A percentile compares a stretch with the other conserved stretches of the same genome.
phyloP scores from a whole-genome alignment of 2,888 invertebrate genomes.

The Odontomyia ornata region DNA sequence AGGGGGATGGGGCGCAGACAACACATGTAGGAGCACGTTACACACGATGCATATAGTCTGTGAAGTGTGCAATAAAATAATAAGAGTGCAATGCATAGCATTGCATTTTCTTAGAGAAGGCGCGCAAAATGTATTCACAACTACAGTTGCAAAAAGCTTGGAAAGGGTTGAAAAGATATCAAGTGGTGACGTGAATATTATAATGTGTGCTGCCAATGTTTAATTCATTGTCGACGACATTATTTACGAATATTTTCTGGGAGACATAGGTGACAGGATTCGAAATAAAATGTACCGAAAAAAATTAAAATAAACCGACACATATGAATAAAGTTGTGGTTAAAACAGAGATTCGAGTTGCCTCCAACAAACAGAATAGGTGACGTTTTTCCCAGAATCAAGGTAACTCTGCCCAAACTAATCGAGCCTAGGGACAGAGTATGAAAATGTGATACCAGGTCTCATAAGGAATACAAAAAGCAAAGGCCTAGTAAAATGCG shows the following conservation, averaged over 20 bases:
- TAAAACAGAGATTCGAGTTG: too few species aligned
- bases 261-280: too few species aligned
- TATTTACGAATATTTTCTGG: too few species aligned
- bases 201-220: neutral
- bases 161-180: neutral
- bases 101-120: constrained; percentile 23
- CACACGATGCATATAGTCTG: neutral
- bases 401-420: neutral
- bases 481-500: constrained; percentile 23
- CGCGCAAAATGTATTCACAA: neutral
- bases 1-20: too few species aligned
- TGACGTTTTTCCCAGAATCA: neutral
- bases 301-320: too few species aligned
- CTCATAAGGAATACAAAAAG: constrained; percentile 20
- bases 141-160: neutral
- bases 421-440: neutral
- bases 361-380: too few species aligned
- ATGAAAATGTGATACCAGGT: constrained; percentile 17
- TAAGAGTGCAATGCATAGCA: constrained; percentile 4
- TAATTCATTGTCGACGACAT: neutral
- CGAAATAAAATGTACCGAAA: too few species aligned
- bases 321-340: too few species aligned
- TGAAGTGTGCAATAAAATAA: constrained; percentile 31
- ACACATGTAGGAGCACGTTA: neutral
- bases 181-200: neutral